These are phyloP conservation scores for Trachelipus rathkii DNA, from an alignment of 1,140 invertebrate genomes.

Conservation along the genomic window DNA sequence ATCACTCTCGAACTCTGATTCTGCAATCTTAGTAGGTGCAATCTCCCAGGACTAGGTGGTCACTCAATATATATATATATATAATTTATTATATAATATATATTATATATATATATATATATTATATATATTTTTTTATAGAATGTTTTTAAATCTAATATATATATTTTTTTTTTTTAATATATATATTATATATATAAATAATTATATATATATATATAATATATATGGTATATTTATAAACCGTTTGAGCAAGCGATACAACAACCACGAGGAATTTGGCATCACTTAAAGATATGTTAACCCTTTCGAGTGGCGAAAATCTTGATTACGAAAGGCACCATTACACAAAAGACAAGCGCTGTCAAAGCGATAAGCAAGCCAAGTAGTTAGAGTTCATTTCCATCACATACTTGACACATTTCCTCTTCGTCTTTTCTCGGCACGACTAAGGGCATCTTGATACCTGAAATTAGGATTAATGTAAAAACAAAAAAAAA, in stretches of 20 bases:
- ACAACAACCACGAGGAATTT: not conserved
- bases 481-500: too few species aligned
- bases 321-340: not conserved
- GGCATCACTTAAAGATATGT: not conserved
- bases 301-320: not conserved
- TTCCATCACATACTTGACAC: slow-evolving; percentile 4
- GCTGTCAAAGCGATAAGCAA: not conserved
- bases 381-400: not conserved
- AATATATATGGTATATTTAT: too few species aligned
- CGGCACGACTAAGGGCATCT: not conserved
- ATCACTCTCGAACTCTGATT: too few species aligned
- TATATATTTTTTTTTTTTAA: too few species aligned
- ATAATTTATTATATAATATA: too few species aligned
- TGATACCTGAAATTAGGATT: not conserved
- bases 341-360: not conserved
- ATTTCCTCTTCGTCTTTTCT: not conserved
- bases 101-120: too few species aligned
- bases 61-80: too few species aligned
- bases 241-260: not conserved
- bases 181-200: too few species aligned
- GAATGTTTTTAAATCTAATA: too few species aligned
- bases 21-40: too few species aligned
- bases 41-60: too few species aligned
- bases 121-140: too few species aligned
- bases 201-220: not conserved